A percentile compares a stretch with the other conserved stretches of the same genome.
Conservation (phyloP, 2,113 vertebrate species). For the Hypanus sabinus region DNA sequence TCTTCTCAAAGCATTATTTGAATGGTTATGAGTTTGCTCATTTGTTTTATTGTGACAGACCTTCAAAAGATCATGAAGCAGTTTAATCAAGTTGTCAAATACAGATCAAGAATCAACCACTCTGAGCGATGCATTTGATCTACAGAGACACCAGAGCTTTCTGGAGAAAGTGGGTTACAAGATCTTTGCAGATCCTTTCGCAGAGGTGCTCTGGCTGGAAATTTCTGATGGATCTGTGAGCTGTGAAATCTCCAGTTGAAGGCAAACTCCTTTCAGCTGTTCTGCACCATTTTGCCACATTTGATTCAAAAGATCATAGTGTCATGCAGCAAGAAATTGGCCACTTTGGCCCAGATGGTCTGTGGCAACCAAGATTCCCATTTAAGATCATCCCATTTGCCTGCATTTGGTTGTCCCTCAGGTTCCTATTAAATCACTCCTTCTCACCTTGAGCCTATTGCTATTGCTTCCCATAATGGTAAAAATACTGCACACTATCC, state of each 20-base stretch:
- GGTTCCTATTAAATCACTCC: too few species aligned
- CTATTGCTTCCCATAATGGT: too few species aligned
- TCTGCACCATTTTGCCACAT: not conserved
- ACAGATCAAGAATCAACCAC: not conserved
- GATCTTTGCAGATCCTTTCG: not conserved
- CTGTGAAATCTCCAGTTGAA: not conserved
- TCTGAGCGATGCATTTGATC: not conserved
- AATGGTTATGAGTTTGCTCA: not conserved
- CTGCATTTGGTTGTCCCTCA: too few species aligned
- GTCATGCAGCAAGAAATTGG: too few species aligned
- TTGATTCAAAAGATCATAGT: not conserved
- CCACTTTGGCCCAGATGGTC: too few species aligned
- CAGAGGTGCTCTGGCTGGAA: not conserved
- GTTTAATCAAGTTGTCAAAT: not conserved
- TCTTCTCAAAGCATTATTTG: not conserved
- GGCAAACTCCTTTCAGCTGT: not conserved
- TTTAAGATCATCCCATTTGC: too few species aligned
- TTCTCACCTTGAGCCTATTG: too few species aligned
- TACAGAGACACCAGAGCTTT: not conserved
- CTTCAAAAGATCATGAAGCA: not conserved
- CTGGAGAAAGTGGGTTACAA: not conserved
- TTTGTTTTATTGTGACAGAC: not conserved
- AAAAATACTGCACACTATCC: too few species aligned
- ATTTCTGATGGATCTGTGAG: not conserved
- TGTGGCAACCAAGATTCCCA: too few species aligned